Conservation (phyloP, 2,888 invertebrate genomes). For the Bugulina stolonifera region DNA sequence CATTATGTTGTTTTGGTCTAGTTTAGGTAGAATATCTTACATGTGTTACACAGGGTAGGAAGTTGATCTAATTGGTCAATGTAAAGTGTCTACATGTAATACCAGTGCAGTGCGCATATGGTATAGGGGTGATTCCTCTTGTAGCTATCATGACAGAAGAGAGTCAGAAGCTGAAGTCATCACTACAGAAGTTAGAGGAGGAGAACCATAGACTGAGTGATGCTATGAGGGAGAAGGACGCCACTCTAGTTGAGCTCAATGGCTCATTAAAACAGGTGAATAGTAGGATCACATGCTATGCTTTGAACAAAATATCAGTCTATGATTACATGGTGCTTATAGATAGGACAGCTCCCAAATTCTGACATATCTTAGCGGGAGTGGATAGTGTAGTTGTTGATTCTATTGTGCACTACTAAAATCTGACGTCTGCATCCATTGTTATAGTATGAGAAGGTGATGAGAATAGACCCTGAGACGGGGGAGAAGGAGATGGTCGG, state of each 20-base stretch:
- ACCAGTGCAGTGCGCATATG: neutral
- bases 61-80: too few relatives aligned
- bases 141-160: slow-evolving; percentile 10
- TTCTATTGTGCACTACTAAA: too few relatives aligned
- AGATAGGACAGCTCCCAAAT: too few relatives aligned
- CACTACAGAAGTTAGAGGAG: neutral
- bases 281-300: neutral
- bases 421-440: too few relatives aligned
- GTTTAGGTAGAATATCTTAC: too few relatives aligned
- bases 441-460: neutral
- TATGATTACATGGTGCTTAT: too few relatives aligned
- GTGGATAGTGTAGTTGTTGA: too few relatives aligned
- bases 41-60: too few relatives aligned
- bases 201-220: neutral
- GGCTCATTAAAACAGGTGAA: slow-evolving; percentile 5
- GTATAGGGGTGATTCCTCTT: neutral
- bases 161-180: neutral
- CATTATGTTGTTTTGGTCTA: too few relatives aligned
- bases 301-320: too few relatives aligned
- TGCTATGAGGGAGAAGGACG: neutral
- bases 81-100: too few relatives aligned
- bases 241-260: neutral
- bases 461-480: neutral
- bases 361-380: too few relatives aligned
- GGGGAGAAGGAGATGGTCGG: neutral